phyloP scores from a whole-genome alignment of 2,888 invertebrate genomes.

The Phengaris alcon region DNA sequence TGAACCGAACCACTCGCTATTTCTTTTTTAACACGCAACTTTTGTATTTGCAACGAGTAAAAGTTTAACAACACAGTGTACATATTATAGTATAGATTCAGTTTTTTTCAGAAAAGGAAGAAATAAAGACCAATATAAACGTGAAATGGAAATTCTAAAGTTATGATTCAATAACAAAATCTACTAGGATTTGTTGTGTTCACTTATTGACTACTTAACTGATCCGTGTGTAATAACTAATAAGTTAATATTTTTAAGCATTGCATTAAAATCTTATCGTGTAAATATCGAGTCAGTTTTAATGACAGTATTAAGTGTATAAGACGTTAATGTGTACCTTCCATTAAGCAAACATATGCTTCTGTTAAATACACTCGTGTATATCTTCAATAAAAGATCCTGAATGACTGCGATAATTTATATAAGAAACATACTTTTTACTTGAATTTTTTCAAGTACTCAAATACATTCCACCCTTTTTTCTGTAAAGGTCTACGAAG shows the following conservation, averaged over 20 bases:
- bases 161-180: background rate
- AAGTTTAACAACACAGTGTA: background rate
- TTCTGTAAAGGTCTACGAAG: background rate
- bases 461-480: background rate
- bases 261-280: background rate
- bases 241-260: conserved; percentile 8
- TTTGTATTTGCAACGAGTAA: conserved; percentile 3
- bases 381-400: background rate
- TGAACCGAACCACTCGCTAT: background rate
- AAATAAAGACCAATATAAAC: background rate
- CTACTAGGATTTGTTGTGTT: too few relatives aligned
- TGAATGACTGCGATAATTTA: background rate
- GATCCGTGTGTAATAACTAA: background rate
- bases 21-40: conserved; percentile 13
- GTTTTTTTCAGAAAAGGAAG: background rate
- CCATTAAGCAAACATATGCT: conserved; percentile 23
- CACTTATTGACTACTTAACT: background rate
- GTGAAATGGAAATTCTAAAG: background rate
- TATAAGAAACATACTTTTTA: background rate
- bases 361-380: conserved; percentile 10
- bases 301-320: background rate
- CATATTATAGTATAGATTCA: too few relatives aligned
- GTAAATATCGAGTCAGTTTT: background rate
- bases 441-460: background rate
- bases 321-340: conserved; percentile 11